Evolutionary conservation across 2,113 vertebrate species (phyloP), one percentile per base, ranked within the genome.

Genomic region (Aramus guarauna): DNA sequence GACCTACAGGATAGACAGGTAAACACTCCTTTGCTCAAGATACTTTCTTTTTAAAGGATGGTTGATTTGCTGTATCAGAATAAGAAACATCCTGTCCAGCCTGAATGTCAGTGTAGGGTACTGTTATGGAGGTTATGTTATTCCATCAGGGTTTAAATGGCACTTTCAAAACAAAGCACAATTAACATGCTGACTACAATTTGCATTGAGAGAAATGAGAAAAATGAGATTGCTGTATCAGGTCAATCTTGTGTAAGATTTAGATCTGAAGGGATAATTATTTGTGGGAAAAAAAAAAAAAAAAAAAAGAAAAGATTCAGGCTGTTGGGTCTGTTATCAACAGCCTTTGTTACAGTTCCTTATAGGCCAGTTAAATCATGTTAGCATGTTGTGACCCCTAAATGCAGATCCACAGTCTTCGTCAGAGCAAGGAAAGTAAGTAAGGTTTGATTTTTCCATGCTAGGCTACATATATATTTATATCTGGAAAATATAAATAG

Each of bases 11-110:
- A 58, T 23, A 43, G 7, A 69, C 0, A 0, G 4, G 20, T 48
- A 60, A 89, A 74, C 3, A 7, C 8, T 47, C 11, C 58, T 66
- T 53, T 56, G 59, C 11, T 2, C 22, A 32, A 75, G 41, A 50
- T 1, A 26, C 23, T 43, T 12, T 21, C 4, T 77, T 37, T 29
- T 34, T 27, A 62, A 85, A 0, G 2, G 29, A 3, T 9, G 16
- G 34, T 4, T 69, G 50, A 62, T 74, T 45, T 74, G n/a, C 53
- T 56, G 12, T 53, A 9, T 59, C 41, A 67, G 56, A 92, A 5
- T 12, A 77, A 91, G 72, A 89, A 89, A 74, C 21, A 68, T 20
- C 36, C 36, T 56, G 48, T 39, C 79, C 16, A 52, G 16, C 69
- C 3, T 64, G 59, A 68, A 1, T 32, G 16, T 45, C 68, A 80